These are phyloP conservation scores for fruit fly (Drosophila melanogaster) DNA, from an alignment of 1,140 invertebrate genomes.

Conservation along the genomic window Release_6_plus_ISO1_MT NC_004354.4:10068501-10069000, in stretches of 20 bases:
- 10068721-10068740: neutral
- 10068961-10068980: constrained; percentile 17
- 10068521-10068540: neutral
- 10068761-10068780: neutral
- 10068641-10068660: neutral
- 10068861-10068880: neutral
- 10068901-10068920: constrained; percentile 35
- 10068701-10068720: neutral
- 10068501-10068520: neutral
- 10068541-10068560: neutral
- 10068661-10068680: neutral
- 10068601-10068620: neutral
- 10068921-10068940: constrained; percentile 13
- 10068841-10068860: constrained; percentile 27
- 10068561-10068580: neutral
- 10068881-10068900: constrained; percentile 3
- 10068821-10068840: constrained; percentile 37
- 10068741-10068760: neutral
- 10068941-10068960: constrained; percentile 28
- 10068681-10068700: neutral
- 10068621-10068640: neutral
- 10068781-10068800: neutral
- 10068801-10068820: constrained; percentile 4
- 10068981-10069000: constrained; percentile 11
- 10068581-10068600: neutral